These are phyloP conservation scores for Hedychridium roseum DNA, from an alignment of 2,888 invertebrate genomes.

Conservation along the genomic window DNA sequence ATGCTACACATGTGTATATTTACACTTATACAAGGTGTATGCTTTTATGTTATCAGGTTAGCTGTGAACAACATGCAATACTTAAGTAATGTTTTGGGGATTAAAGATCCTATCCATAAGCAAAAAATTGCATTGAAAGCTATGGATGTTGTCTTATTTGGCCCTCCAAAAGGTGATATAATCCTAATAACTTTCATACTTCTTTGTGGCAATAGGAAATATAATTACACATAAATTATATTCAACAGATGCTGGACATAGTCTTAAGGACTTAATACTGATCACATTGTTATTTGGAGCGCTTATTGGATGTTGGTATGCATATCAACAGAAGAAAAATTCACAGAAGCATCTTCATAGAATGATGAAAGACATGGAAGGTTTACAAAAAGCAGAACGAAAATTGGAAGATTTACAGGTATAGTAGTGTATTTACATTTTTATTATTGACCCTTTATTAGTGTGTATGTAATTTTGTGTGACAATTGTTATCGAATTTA, in stretches of 20 bases:
- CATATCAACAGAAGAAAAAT: conserved; percentile 87
- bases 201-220: too few species aligned
- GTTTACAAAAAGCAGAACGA: conserved; percentile 87
- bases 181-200: too few species aligned
- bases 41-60: conserved; percentile 76
- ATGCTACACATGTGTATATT: neutral
- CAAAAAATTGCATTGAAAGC: conserved; percentile 97
- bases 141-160: conserved; percentile 98
- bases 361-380: conserved; percentile 95
- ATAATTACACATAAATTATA: conserved; percentile 14
- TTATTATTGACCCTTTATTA: neutral
- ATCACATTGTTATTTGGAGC: conserved; percentile 85
- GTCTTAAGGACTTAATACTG: conserved; percentile 90
- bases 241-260: conserved; percentile 74
- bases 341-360: conserved; percentile 85
- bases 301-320: conserved; percentile 90
- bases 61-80: conserved; percentile 95
- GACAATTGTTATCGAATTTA: neutral
- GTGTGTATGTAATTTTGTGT: conserved; percentile 43
- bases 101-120: conserved; percentile 97
- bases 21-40: neutral
- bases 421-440: conserved; percentile 5
- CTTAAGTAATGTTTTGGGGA: conserved; percentile 85
- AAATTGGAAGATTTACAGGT: conserved; percentile 85
- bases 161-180: conserved; percentile 90